These are phyloP conservation scores for Pteromalus puparum DNA, from an alignment of 1,140 invertebrate species.

Conservation along the genomic window DNA sequence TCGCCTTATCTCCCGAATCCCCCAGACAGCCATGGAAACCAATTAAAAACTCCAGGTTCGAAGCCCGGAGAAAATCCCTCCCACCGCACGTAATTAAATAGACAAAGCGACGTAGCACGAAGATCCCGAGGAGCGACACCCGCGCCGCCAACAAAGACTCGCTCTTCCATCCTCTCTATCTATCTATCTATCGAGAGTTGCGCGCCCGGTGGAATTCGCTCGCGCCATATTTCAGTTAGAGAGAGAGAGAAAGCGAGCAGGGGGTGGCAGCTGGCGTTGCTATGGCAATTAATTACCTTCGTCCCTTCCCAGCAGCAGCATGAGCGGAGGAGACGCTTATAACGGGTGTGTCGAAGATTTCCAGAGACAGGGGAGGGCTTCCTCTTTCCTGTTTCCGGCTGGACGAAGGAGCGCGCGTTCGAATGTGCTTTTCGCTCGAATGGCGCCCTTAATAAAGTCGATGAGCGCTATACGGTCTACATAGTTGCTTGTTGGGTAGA, in stretches of 20 bases:
- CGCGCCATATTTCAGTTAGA: constrained; percentile 71
- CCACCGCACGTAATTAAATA: constrained; percentile 32
- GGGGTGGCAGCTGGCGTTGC: constrained; percentile 71
- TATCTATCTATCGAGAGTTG: constrained; percentile 8
- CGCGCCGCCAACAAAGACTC: constrained; percentile 38
- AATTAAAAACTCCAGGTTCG: too few relatives aligned
- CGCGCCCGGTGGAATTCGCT: background rate
- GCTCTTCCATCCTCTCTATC: background rate
- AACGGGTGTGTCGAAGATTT: constrained; percentile 67
- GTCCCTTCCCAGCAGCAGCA: constrained; percentile 65
- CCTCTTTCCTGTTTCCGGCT: background rate
- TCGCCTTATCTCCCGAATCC: too few relatives aligned
- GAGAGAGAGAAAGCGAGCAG: constrained; percentile 50
- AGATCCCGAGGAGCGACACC: constrained; percentile 22
- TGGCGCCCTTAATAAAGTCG: constrained; percentile 22
- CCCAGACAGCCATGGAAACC: too few relatives aligned
- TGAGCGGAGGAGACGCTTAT: constrained; percentile 65
- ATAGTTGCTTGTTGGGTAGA: too few relatives aligned
- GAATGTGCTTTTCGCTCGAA: constrained; percentile 14
- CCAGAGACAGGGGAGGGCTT: constrained; percentile 26
- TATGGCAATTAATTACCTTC: constrained; percentile 76
- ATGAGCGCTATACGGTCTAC: background rate
- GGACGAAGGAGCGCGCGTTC: background rate
- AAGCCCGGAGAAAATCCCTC: background rate
- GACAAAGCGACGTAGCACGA: constrained; percentile 30